Conservation (phyloP, 2,888 invertebrate species). For the Pimpla rufipes region DNA sequence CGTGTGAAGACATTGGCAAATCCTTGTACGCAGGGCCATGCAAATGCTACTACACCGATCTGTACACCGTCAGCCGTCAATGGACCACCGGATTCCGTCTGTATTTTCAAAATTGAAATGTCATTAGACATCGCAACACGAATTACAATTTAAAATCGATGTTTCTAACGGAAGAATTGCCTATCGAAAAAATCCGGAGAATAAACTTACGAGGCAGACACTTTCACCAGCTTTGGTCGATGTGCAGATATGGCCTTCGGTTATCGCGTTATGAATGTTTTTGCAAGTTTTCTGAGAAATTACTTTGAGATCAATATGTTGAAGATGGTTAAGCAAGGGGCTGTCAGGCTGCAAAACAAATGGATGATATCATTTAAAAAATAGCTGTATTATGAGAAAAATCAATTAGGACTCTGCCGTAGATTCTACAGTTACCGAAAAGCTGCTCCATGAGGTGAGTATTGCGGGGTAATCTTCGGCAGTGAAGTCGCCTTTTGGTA, state of each 20-base stretch:
- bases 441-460: slow-evolving; percentile 79
- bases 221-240: slow-evolving; percentile 80
- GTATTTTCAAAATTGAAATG: not conserved
- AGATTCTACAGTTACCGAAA: slow-evolving; percentile 67
- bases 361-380: not conserved
- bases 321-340: slow-evolving; percentile 72
- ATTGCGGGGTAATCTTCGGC: slow-evolving; percentile 64
- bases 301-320: slow-evolving; percentile 70
- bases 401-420: not conserved
- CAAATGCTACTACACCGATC: slow-evolving; percentile 78
- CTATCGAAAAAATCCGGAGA: not conserved
- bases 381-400: not conserved
- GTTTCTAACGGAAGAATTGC: too few relatives aligned
- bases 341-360: slow-evolving; percentile 70
- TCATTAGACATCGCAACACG: not conserved
- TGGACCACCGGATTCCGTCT: slow-evolving; percentile 77
- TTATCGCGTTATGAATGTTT: slow-evolving; percentile 58
- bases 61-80: slow-evolving; percentile 73
- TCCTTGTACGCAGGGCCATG: slow-evolving; percentile 73
- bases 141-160: too few relatives aligned
- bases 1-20: slow-evolving; percentile 74
- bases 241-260: slow-evolving; percentile 78
- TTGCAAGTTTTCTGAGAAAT: slow-evolving; percentile 70
- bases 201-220: slow-evolving; percentile 79
- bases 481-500: slow-evolving; percentile 68